These are phyloP conservation scores for Aleadryas rufinucha DNA, from an alignment of 2,113 vertebrate genomes.

Conservation along the genomic window DNA sequence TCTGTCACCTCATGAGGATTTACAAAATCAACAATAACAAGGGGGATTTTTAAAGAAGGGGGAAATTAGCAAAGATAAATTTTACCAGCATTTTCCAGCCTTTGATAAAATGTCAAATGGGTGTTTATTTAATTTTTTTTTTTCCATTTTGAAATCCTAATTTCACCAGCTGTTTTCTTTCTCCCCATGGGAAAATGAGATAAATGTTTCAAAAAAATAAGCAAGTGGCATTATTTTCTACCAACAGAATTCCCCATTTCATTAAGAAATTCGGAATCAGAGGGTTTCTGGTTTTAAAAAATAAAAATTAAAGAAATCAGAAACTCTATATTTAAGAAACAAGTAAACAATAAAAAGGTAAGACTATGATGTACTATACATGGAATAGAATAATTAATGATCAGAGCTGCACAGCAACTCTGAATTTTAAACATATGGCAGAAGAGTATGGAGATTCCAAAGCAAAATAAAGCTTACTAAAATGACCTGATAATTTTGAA, in stretches of 20 bases:
- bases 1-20: neutral
- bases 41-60: neutral
- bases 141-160: conserved; percentile 13
- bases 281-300: neutral
- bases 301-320: neutral
- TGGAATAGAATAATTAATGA: neutral
- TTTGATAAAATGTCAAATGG: conserved; percentile 34
- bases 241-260: neutral
- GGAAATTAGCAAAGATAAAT: neutral
- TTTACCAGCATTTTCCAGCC: neutral
- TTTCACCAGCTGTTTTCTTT: conserved; percentile 21
- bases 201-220: neutral
- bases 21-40: neutral
- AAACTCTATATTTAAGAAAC: neutral
- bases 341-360: neutral
- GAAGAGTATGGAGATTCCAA: neutral
- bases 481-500: neutral
- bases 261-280: neutral
- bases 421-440: neutral
- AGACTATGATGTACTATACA: neutral
- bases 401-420: neutral
- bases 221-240: conserved; percentile 10
- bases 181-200: neutral
- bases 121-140: neutral
- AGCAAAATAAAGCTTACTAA: neutral